A percentile compares a stretch with the other conserved stretches of the same genome.
Evolutionary conservation across 2,797 vertebrate species (phyloP).

Genomic region (Sebastes umbrosus): DNA sequence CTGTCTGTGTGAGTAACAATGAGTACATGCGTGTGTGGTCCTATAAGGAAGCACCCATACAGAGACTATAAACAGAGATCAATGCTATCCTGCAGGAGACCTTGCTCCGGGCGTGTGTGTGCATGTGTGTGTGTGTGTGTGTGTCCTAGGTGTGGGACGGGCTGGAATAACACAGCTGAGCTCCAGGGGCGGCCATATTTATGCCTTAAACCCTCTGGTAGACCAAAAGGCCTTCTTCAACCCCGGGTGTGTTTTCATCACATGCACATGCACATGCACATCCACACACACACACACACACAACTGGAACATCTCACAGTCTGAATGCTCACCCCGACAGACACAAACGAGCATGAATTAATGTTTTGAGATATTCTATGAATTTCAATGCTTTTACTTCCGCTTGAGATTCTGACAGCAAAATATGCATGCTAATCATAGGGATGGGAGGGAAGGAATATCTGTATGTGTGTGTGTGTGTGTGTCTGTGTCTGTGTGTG

Average conservation of each 20-base stretch:
- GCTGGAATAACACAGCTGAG: conserved; percentile 78
- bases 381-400: conserved; percentile 73
- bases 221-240: conserved; percentile 49
- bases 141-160: conserved; percentile 64
- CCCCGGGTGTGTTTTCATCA: conserved; percentile 56
- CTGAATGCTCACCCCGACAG: conserved; percentile 43
- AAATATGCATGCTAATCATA: conserved; percentile 74
- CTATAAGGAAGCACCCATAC: conserved; percentile 79
- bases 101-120: conserved; percentile 71
- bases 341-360: conserved; percentile 59
- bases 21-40: conserved; percentile 68
- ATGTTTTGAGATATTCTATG: conserved; percentile 67
- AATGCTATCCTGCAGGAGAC: conserved; percentile 74
- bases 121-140: conserved; percentile 55
- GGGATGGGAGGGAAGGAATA: conserved; percentile 32
- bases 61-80: conserved; percentile 78
- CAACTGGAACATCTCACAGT: background rate
- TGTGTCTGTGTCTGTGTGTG: conserved; percentile 7
- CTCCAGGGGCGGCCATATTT: conserved; percentile 72
- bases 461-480: conserved; percentile 2
- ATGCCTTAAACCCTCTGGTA: conserved; percentile 56
- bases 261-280: conserved; percentile 6
- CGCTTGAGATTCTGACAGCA: conserved; percentile 61
- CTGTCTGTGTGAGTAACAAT: conserved; percentile 54
- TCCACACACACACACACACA: background rate